Conservation (phyloP, 2,888 invertebrate species). For the Sinopyrophorus schimmeli region DNA sequence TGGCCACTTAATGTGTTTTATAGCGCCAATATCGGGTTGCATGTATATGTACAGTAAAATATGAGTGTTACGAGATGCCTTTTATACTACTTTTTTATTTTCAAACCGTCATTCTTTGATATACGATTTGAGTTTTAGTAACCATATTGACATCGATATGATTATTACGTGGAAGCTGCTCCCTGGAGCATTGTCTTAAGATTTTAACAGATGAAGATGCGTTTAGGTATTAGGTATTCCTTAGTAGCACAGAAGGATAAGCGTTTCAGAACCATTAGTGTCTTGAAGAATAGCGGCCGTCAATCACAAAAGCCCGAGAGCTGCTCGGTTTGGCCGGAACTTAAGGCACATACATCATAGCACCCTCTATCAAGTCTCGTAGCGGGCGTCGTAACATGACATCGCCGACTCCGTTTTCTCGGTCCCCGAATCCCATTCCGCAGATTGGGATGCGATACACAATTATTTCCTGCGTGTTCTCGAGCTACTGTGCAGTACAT, state of each 20-base stretch:
- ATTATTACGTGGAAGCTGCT: constrained; percentile 7
- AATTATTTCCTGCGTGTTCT: constrained; percentile 43
- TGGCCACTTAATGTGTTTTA: constrained; percentile 54
- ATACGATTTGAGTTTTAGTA: constrained; percentile 29
- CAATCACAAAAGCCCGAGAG: constrained; percentile 34
- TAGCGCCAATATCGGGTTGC: constrained; percentile 50
- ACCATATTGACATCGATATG: constrained; percentile 12
- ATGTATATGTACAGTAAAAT: constrained; percentile 47
- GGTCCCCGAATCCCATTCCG: constrained; percentile 22
- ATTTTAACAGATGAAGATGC: constrained; percentile 20
- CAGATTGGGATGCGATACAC: constrained; percentile 38
- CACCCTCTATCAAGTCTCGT: constrained; percentile 27
- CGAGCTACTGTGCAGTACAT: constrained; percentile 42
- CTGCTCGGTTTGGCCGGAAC: constrained; percentile 28
- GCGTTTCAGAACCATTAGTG: constrained; percentile 29
- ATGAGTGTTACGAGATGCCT: constrained; percentile 39
- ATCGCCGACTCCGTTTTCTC: constrained; percentile 21
- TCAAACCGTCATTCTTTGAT: constrained; percentile 27
- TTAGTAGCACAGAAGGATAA: constrained; percentile 25
- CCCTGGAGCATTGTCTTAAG: constrained; percentile 7
- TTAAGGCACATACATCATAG: constrained; percentile 29
- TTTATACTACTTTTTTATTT: constrained; percentile 32
- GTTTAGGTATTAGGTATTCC: constrained; percentile 32
- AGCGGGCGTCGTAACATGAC: constrained; percentile 22
- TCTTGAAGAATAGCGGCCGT: constrained; percentile 35